phyloP scores from a whole-genome alignment of 1,140 invertebrate species.

The Nasonia giraulti region DNA sequence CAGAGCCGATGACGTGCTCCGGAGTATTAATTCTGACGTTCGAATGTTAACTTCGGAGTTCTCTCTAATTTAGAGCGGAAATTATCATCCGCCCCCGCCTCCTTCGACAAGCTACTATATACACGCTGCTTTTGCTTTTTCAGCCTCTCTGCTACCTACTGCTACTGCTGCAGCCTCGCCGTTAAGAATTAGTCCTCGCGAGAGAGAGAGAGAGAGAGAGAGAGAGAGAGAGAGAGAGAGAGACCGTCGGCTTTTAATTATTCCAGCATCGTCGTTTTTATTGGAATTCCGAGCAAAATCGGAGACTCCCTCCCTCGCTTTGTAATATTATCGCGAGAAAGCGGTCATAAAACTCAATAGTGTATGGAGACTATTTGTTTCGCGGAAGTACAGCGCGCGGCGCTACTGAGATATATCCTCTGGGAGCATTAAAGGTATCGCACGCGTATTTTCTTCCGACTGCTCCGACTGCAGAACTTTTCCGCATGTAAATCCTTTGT shows the following conservation, averaged over 20 bases:
- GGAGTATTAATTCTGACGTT: slow-evolving; percentile 49
- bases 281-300: slow-evolving; percentile 5
- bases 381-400: background rate
- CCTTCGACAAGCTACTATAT: background rate
- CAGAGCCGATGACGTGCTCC: slow-evolving; percentile 40
- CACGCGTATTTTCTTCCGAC: background rate
- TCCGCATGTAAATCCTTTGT: background rate
- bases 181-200: background rate
- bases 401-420: background rate
- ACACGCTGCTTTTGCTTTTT: background rate
- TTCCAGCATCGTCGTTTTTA: background rate
- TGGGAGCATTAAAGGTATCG: slow-evolving; percentile 15
- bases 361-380: slow-evolving; percentile 25
- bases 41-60: slow-evolving; percentile 42
- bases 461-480: background rate
- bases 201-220: background rate
- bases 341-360: slow-evolving; percentile 9
- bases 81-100: background rate
- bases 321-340: background rate
- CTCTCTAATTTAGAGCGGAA: slow-evolving; percentile 38
- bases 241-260: background rate
- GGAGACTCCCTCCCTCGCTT: background rate
- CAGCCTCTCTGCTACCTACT: no score
- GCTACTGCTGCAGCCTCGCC: no score
- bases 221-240: background rate